A percentile compares a stretch with the other conserved stretches of the same genome.
phyloP scores from a whole-genome alignment of 1,140 invertebrate genomes.

The Grapholita molesta region DNA sequence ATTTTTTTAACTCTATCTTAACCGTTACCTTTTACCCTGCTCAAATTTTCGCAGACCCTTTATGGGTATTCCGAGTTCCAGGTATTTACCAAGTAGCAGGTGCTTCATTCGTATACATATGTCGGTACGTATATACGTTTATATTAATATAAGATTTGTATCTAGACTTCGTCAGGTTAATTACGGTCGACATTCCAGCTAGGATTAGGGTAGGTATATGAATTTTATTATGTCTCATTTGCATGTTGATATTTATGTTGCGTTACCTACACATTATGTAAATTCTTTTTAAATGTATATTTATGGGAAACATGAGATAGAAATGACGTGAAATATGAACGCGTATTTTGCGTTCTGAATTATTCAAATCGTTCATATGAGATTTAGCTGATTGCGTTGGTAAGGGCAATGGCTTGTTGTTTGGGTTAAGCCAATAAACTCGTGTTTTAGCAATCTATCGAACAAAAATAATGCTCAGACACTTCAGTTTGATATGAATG shows the following conservation, averaged over 20 bases:
- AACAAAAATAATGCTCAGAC: background rate
- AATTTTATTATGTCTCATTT: conserved; percentile 13
- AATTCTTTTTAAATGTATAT: conserved; percentile 14
- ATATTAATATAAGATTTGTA: background rate
- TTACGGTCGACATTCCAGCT: background rate
- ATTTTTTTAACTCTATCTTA: background rate
- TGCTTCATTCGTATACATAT: background rate
- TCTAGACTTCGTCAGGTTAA: background rate
- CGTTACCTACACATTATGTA: conserved; percentile 11
- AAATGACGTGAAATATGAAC: conserved; percentile 1
- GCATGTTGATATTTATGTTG: conserved; percentile 14
- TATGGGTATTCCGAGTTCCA: background rate
- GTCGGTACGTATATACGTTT: background rate
- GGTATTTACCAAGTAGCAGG: background rate
- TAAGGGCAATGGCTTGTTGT: background rate
- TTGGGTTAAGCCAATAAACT: background rate
- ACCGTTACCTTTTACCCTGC: background rate
- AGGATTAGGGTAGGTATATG: conserved; percentile 9
- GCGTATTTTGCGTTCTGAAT: conserved; percentile 9
- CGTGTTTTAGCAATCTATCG: background rate
- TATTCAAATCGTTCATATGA: background rate
- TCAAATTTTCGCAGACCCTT: background rate
- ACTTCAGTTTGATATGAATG: background rate
- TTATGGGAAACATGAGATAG: conserved; percentile 14
- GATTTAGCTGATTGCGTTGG: background rate